phyloP scores from a whole-genome alignment of 2,113 vertebrate species.

The Dendropsophus ebraccatus region DNA sequence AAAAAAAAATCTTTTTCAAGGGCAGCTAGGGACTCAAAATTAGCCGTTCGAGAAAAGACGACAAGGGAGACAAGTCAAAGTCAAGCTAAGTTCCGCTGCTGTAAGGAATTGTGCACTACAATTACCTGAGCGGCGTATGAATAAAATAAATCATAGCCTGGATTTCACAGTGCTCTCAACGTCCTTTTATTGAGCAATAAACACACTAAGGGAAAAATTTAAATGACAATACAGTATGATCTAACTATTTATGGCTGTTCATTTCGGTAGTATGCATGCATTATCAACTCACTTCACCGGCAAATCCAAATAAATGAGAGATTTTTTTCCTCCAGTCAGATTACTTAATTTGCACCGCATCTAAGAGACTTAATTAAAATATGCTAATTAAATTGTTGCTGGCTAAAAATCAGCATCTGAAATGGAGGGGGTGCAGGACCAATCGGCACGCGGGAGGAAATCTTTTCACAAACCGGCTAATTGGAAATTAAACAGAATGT shows the following conservation, averaged over 20 bases:
- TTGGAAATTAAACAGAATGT: conserved; percentile 48
- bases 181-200: conserved; percentile 48
- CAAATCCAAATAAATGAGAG: conserved; percentile 61
- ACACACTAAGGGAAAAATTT: conserved; percentile 51
- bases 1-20: too few species aligned
- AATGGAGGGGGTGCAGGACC: conserved; percentile 36
- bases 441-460: conserved; percentile 42
- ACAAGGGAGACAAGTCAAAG: background rate
- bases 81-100: conserved; percentile 14
- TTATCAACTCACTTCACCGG: conserved; percentile 52
- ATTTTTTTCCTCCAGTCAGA: conserved; percentile 56
- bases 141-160: conserved; percentile 56
- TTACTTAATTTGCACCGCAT: conserved; percentile 58
- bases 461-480: conserved; percentile 29
- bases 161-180: conserved; percentile 33
- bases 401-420: conserved; percentile 54
- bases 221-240: conserved; percentile 50
- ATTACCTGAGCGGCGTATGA: conserved; percentile 15
- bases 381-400: conserved; percentile 59
- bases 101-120: background rate
- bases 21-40: too few species aligned
- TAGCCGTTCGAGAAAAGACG: too few species aligned
- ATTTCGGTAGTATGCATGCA: conserved; percentile 51
- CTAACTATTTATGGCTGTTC: conserved; percentile 43
- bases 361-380: conserved; percentile 64